Evolutionary conservation across 1,140 invertebrate genomes (phyloP).

Genomic region (Hesperophylax magnus): DNA sequence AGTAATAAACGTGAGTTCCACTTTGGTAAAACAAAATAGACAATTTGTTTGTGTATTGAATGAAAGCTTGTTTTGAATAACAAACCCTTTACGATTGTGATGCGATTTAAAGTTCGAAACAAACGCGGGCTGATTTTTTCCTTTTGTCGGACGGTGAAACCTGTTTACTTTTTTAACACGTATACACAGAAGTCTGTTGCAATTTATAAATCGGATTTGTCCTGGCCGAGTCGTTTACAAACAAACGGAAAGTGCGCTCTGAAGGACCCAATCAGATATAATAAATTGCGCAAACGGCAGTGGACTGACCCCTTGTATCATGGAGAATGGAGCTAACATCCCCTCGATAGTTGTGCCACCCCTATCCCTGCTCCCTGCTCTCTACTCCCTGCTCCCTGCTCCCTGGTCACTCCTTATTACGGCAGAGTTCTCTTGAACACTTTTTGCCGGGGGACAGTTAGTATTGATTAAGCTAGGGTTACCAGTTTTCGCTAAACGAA

Average conservation of each 20-base stretch:
- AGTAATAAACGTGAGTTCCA: no score
- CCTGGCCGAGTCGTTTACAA: conserved; percentile 37
- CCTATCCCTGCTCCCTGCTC: not conserved
- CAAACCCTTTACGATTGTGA: no score
- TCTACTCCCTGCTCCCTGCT: not conserved
- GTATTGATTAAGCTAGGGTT: no score
- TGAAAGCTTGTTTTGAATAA: no score
- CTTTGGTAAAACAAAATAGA: no score
- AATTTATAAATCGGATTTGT: conserved; percentile 52
- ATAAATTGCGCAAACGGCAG: conserved; percentile 54
- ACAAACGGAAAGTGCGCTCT: conserved; percentile 37
- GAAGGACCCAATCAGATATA: conserved; percentile 53
- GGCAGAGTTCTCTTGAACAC: conserved; percentile 23
- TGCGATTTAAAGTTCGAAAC: no score
- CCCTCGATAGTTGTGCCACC: conserved; percentile 7
- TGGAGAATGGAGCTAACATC: not conserved
- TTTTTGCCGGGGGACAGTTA: not conserved
- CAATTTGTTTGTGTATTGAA: no score
- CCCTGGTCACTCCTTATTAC: conserved; percentile 40
- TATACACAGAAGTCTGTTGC: conserved; percentile 44
- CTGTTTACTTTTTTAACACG: conserved; percentile 3
- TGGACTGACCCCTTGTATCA: conserved; percentile 41
- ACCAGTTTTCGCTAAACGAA: no score
- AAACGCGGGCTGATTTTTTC: not conserved
- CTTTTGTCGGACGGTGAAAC: not conserved